These are phyloP conservation scores for Drosophila parthenogenetica DNA, from an alignment of 2,888 invertebrate genomes.

Conservation along the genomic window DNA sequence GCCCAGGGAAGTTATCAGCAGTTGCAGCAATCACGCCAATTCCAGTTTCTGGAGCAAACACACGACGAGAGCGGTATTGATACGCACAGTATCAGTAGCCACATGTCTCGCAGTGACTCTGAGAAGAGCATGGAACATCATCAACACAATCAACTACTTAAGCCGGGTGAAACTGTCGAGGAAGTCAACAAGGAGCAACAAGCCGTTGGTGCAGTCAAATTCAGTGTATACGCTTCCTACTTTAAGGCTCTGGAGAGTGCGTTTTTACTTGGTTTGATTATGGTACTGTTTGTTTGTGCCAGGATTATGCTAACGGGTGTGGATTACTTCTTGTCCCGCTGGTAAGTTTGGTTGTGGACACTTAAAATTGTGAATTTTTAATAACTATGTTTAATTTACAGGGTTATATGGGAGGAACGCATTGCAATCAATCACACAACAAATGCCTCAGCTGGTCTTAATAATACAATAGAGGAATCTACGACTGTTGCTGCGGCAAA, in stretches of 20 bases:
- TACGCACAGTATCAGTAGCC: constrained; percentile 73
- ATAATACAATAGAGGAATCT: constrained; percentile 20
- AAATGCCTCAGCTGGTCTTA: constrained; percentile 10
- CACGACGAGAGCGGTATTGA: constrained; percentile 80
- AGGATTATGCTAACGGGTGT: constrained; percentile 88
- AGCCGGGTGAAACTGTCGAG: constrained; percentile 74
- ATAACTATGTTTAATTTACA: constrained; percentile 29
- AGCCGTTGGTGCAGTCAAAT: constrained; percentile 88
- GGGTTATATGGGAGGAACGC: constrained; percentile 85
- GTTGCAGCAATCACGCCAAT: constrained; percentile 87
- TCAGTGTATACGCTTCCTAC: constrained; percentile 87
- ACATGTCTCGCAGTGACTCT: constrained; percentile 80
- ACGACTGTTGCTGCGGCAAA: constrained; percentile 23
- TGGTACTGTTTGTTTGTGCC: constrained; percentile 86
- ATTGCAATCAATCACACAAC: constrained; percentile 53
- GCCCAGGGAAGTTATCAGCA: constrained; percentile 84
- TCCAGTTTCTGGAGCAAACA: constrained; percentile 81
- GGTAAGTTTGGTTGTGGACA: constrained; percentile 85
- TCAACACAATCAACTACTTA: constrained; percentile 71
- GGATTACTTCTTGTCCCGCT: constrained; percentile 91
- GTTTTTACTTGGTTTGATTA: constrained; percentile 75
- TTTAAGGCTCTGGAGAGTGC: constrained; percentile 86
- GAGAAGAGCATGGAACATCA: constrained; percentile 80
- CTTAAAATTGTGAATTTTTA: neutral
- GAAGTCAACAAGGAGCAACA: constrained; percentile 87